phyloP scores from a whole-genome alignment of 1,140 invertebrate genomes.

The Lordiphosa stackelbergi region DNA sequence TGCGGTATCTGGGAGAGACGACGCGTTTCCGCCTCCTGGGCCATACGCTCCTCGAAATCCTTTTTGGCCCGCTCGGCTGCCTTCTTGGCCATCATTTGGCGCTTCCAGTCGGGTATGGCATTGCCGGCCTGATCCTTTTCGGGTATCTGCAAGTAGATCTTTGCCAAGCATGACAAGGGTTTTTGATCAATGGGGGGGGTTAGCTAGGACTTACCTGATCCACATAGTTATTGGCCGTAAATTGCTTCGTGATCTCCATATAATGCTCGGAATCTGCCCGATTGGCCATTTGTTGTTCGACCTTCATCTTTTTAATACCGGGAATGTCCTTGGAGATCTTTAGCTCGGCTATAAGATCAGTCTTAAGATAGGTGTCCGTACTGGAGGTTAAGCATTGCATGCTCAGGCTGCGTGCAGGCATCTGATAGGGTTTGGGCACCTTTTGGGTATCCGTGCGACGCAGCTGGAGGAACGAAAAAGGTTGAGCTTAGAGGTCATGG shows the following conservation, averaged over 20 bases:
- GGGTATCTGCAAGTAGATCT: conserved; percentile 85
- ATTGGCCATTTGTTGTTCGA: conserved; percentile 89
- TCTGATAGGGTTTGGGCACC: conserved; percentile 87
- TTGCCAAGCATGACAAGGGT: conserved; percentile 41
- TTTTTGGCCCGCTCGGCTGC: conserved; percentile 93
- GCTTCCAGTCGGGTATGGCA: conserved; percentile 93
- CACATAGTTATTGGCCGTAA: conserved; percentile 91
- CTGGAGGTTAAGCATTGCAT: conserved; percentile 83
- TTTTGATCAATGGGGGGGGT: background rate
- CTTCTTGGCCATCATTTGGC: conserved; percentile 95
- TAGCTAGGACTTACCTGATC: conserved; percentile 84
- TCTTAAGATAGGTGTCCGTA: conserved; percentile 87
- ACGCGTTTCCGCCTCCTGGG: conserved; percentile 90
- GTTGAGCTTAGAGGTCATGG: no score
- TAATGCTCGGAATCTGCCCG: conserved; percentile 88
- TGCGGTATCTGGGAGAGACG: conserved; percentile 91
- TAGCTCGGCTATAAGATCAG: conserved; percentile 91
- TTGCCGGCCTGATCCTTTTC: conserved; percentile 92
- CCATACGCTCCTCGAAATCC: conserved; percentile 90
- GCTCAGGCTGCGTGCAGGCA: conserved; percentile 85
- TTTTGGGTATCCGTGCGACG: conserved; percentile 86
- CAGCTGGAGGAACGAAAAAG: conserved; percentile 75
- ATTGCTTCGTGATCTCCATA: conserved; percentile 88
- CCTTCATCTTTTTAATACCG: conserved; percentile 93
- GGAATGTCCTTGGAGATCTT: conserved; percentile 93